Evolutionary conservation across 2,797 vertebrate genomes (phyloP).

Genomic region (Serranus cabrilla): DNA sequence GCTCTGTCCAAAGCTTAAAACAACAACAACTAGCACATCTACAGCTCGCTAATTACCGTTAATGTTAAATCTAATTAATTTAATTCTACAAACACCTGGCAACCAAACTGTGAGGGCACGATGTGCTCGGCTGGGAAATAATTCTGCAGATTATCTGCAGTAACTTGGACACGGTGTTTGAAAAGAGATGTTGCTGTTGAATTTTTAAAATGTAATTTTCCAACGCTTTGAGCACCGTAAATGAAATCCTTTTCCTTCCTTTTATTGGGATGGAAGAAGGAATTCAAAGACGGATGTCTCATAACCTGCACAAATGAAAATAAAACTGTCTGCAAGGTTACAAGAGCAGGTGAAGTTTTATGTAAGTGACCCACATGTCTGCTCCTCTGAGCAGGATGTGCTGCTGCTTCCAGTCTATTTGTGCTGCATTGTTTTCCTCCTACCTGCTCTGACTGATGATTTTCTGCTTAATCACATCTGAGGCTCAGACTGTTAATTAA

Average conservation of each 20-base stretch:
- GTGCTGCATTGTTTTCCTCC: not conserved
- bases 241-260: not conserved
- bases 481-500: slow-evolving; percentile 7
- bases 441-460: not conserved
- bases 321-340: not conserved
- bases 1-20: no score
- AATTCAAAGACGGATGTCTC: not conserved
- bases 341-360: not conserved
- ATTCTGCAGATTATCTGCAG: not conserved
- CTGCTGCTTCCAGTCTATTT: slow-evolving; percentile 3
- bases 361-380: not conserved
- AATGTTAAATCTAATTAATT: no score
- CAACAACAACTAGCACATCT: no score
- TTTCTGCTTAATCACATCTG: slow-evolving; percentile 29
- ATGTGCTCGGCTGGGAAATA: no score
- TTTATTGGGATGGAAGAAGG: not conserved
- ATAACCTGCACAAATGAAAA: not conserved
- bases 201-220: slow-evolving; percentile 6
- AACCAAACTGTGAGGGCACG: no score
- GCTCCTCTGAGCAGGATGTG: no score
- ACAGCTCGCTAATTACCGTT: no score
- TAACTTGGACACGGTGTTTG: not conserved
- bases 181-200: not conserved
- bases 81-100: no score
- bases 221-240: not conserved